Evolutionary conservation across 2,888 invertebrate species (phyloP), one percentile per base, ranked within the genome.

Genomic region (Agrilus cyanescens): DNA sequence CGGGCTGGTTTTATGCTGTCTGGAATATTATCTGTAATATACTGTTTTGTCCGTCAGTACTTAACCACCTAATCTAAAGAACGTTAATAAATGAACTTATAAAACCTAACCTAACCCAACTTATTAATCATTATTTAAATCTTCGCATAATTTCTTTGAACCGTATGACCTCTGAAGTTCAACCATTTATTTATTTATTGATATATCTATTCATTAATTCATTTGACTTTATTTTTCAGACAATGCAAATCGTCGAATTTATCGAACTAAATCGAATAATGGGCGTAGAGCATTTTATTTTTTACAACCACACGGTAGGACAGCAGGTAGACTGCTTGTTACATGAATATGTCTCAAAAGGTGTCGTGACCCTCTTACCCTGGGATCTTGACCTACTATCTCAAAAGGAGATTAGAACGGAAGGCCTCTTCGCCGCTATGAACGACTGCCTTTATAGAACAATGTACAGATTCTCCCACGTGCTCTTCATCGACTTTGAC

Each of bases 401-500:
- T 1, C 88, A 89, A 63, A 80, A 83, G 58, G 91, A 93, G 67
- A 93, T 93, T 48, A 80, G 93, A 48, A 93, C 91, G 2, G 91
- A 93, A 63, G 90, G 90, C 4, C 74, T 89, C 48, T 93, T 93
- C 64, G 90, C 91, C 1, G 89, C 91, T 7, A 77, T 93, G 54
- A 93, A 93, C 68, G 93, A 93, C 71, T 93, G 93, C 63, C 75
- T 93, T 15, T 93, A 93, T 68, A 76, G 93, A 57, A 86, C 84
- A 46, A 90, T 93, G 88, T 82, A 86, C 53, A 69, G 69, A 32
- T 87, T 82, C 54, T 82, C 85, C 49, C 87, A 88, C 69, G 72
- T 90, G 44, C 76, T 89, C 12, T 75, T 91, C 45, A 80, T 93
- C 41, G 93, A 93, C 64, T 74, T 91, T 50, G 93, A 93, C 61